Conservation (phyloP, 2,888 invertebrate species). For the Congeria kusceri region DNA sequence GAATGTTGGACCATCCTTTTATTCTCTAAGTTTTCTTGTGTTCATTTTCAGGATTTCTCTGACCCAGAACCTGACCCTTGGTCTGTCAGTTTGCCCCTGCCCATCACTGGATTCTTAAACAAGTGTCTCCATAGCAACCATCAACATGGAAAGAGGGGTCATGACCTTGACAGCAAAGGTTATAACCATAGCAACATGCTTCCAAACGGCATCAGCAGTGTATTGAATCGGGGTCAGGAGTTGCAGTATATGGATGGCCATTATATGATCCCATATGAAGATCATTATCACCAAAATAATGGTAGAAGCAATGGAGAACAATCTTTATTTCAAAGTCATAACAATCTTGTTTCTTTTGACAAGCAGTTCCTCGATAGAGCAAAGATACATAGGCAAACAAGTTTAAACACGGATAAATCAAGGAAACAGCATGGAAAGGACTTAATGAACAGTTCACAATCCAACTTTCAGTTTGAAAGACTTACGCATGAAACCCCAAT, state of each 20-base stretch:
- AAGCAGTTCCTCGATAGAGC: neutral
- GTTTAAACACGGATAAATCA: too few species aligned
- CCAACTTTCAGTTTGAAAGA: neutral
- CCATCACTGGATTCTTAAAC: conserved; percentile 75
- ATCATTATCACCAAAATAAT: too few species aligned
- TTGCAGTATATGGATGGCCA: too few species aligned
- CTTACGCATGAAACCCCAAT: neutral
- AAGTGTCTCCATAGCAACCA: conserved; percentile 70
- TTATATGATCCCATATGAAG: too few species aligned
- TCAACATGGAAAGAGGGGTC: neutral
- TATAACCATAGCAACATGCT: neutral
- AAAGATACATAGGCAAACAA: neutral
- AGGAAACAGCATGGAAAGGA: neutral
- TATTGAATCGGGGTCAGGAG: neutral
- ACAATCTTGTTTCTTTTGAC: neutral
- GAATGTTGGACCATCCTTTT: neutral
- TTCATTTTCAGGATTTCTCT: conserved; percentile 70
- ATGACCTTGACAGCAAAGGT: neutral
- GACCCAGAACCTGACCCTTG: conserved; percentile 77
- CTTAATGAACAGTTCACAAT: too few species aligned
- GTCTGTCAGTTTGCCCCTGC: conserved; percentile 74
- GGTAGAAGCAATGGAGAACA: neutral
- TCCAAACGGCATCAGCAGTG: neutral
- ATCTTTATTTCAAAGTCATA: neutral
- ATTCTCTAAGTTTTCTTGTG: too few species aligned